phyloP scores from a whole-genome alignment of 2,113 vertebrate species.

The Salvelinus fontinalis region DNA sequence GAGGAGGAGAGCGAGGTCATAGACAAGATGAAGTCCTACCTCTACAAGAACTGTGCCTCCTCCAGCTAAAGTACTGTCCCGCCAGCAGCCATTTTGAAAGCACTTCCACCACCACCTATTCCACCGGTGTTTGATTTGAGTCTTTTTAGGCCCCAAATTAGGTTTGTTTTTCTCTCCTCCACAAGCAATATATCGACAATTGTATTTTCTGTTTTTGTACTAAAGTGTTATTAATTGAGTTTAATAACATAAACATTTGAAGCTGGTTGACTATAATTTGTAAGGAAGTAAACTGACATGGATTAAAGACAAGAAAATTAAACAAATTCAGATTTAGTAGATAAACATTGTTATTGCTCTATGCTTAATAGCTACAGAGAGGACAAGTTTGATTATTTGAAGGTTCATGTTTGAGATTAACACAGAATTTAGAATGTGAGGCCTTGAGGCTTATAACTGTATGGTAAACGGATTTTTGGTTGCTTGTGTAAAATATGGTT shows the following conservation, averaged over 20 bases:
- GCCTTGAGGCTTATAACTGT: not conserved
- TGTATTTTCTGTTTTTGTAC: not conserved
- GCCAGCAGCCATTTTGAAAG: conserved; percentile 12
- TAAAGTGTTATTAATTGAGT: not conserved
- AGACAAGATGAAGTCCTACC: conserved; percentile 75
- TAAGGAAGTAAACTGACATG: not conserved
- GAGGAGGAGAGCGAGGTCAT: conserved; percentile 90
- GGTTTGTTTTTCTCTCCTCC: not conserved
- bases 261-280: not conserved
- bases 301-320: not conserved
- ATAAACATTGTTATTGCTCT: not conserved
- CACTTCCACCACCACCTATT: not conserved
- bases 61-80: no score
- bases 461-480: not conserved
- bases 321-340: not conserved
- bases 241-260: not conserved
- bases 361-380: not conserved
- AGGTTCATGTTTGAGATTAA: not conserved
- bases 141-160: not conserved
- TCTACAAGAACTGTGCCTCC: conserved; percentile 41
- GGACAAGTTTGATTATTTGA: not conserved
- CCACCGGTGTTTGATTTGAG: not conserved
- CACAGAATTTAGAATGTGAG: not conserved
- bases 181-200: not conserved
- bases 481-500: not conserved